A percentile compares a stretch with the other conserved stretches of the same genome.
These are phyloP conservation scores for Pteruthius melanotis DNA, from an alignment of 2,113 vertebrate species.

Conservation along the genomic window DNA sequence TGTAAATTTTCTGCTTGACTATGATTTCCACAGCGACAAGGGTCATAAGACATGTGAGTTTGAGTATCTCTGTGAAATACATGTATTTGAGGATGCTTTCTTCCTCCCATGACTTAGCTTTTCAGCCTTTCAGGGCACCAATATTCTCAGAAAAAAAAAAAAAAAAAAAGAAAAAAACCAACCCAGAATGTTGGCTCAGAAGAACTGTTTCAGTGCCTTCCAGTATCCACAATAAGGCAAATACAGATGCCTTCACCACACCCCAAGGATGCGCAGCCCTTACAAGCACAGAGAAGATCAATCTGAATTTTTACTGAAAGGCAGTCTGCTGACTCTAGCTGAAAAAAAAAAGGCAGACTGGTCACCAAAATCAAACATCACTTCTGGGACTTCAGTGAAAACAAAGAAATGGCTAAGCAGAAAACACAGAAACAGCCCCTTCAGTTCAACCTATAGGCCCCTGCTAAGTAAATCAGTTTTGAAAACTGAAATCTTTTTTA, in stretches of 20 bases:
- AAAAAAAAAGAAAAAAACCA: no score
- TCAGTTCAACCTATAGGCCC: background rate
- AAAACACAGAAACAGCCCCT: background rate
- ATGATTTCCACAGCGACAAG: background rate
- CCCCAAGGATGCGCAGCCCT: background rate
- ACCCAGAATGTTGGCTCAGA: background rate
- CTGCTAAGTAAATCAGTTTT: background rate
- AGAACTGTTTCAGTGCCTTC: background rate
- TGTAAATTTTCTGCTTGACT: background rate
- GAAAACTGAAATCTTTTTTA: background rate
- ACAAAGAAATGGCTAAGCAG: background rate
- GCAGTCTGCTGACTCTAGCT: background rate
- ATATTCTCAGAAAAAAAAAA: background rate
- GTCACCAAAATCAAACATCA: background rate
- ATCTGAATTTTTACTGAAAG: background rate
- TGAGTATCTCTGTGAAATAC: background rate
- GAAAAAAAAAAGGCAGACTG: background rate
- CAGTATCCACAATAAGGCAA: background rate
- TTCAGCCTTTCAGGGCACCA: background rate
- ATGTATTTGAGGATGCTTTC: background rate
- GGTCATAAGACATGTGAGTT: background rate
- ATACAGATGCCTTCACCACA: background rate
- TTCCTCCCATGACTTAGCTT: background rate
- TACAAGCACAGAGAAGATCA: accelerated
- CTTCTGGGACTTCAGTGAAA: background rate